Percentiles rank a stretch among this genome's conserved stretches.
Evolutionary conservation across 1,140 invertebrate species (phyloP).

Genomic region (Caenorhabditis remanei): DNA sequence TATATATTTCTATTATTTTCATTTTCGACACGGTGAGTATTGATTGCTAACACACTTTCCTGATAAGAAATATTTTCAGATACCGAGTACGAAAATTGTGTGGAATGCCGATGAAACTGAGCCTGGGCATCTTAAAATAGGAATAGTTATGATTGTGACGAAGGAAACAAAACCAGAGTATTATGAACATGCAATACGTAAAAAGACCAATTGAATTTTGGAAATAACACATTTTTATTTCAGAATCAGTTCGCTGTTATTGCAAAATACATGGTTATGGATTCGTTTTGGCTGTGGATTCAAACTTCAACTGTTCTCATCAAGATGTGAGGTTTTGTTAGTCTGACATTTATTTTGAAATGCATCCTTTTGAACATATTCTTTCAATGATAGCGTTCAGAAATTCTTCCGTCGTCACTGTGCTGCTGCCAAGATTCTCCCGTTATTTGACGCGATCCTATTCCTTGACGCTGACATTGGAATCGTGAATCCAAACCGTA

Average conservation of each 20-base stretch:
- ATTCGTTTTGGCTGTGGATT: not conserved
- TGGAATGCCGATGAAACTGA: not conserved
- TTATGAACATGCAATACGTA: slow-evolving; percentile 18
- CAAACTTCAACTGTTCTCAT: slow-evolving; percentile 2
- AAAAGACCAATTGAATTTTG: too few relatives aligned
- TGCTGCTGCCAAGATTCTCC: not conserved
- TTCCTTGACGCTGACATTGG: slow-evolving; percentile 75
- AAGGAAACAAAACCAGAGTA: slow-evolving; percentile 9
- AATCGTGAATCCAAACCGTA: slow-evolving; percentile 72
- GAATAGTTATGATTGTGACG: not conserved
- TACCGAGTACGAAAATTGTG: not conserved
- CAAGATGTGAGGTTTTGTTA: not conserved
- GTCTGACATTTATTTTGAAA: not conserved
- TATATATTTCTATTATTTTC: not conserved
- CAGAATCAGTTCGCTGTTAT: slow-evolving; percentile 11
- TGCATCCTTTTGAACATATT: not conserved
- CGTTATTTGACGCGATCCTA: slow-evolving; percentile 66
- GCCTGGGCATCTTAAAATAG: not conserved
- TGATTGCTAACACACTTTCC: not conserved
- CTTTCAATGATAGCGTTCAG: not conserved
- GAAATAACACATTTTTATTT: not conserved
- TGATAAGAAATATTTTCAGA: not conserved
- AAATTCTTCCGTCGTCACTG: slow-evolving; percentile 53
- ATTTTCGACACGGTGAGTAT: not conserved
- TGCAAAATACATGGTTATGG: slow-evolving; percentile 22